Evolutionary conservation across 2,113 vertebrate genomes (phyloP).

Genomic region (Amia ocellicauda): DNA sequence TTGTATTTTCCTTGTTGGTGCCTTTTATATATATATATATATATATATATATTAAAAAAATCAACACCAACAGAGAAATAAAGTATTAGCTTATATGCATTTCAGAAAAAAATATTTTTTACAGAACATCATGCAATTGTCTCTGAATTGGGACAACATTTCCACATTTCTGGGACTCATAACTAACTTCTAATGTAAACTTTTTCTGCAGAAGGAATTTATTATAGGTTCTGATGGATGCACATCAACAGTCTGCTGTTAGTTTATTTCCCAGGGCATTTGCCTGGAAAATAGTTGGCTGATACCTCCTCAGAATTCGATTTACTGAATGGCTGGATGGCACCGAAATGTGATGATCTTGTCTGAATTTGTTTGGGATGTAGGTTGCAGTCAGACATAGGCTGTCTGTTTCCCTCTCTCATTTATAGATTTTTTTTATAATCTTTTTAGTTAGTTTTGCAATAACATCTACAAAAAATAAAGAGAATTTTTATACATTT

Average conservation of each 20-base stretch:
- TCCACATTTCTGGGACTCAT: not conserved
- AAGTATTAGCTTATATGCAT: too few relatives aligned
- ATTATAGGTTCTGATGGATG: constrained; percentile 15
- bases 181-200: not conserved
- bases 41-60: too few relatives aligned
- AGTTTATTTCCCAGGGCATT: constrained; percentile 14
- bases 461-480: too few relatives aligned
- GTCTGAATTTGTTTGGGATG: not conserved
- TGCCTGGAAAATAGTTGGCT: not conserved
- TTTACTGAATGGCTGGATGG: not conserved
- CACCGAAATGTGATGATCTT: not conserved
- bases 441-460: not conserved
- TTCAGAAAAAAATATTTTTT: too few relatives aligned
- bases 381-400: not conserved
- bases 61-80: too few relatives aligned
- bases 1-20: too few relatives aligned
- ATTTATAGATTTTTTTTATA: not conserved
- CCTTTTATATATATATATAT: too few relatives aligned
- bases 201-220: constrained; percentile 7
- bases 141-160: too few relatives aligned
- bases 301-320: constrained; percentile 8
- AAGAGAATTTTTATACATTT: too few relatives aligned
- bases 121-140: too few relatives aligned
- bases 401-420: not conserved
- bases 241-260: not conserved